Percentiles rank a stretch among this genome's conserved stretches.
Evolutionary conservation across 1,140 invertebrate species (phyloP).

Genomic region (Pristionchus pacificus): DNA sequence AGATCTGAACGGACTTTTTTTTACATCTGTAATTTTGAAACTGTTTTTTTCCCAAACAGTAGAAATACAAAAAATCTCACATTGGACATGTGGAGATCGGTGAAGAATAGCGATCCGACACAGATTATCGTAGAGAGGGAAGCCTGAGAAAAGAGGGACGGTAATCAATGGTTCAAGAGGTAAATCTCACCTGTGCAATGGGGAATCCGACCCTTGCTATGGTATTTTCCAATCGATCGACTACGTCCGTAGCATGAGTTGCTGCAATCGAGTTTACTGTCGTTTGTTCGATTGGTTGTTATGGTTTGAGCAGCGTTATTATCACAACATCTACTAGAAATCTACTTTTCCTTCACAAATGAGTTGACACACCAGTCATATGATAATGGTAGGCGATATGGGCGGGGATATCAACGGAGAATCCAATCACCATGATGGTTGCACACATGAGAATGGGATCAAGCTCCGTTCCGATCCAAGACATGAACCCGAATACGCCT

Average conservation of each 20-base stretch:
- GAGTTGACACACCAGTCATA: conserved; percentile 49
- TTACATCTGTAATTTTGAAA: too few species aligned
- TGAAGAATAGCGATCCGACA: conserved; percentile 77
- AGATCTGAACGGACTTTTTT: conserved; percentile 73
- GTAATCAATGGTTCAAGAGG: not conserved
- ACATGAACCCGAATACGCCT: conserved; percentile 59
- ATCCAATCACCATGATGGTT: conserved; percentile 60
- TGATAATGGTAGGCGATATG: conserved; percentile 62
- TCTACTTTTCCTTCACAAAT: not conserved
- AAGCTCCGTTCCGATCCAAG: conserved; percentile 57
- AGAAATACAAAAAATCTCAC: too few species aligned
- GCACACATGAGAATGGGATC: conserved; percentile 61
- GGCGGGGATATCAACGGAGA: conserved; percentile 60
- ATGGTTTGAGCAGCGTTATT: too few species aligned
- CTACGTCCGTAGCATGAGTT: not conserved
- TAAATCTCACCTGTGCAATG: conserved; percentile 67
- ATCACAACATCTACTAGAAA: conserved; percentile 56
- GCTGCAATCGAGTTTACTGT: too few species aligned
- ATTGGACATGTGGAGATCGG: conserved; percentile 84
- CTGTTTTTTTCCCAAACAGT: too few species aligned
- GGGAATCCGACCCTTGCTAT: conserved; percentile 79
- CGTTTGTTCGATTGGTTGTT: too few species aligned
- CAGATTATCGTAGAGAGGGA: conserved; percentile 85
- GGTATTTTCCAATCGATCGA: conserved; percentile 22
- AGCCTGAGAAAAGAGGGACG: conserved; percentile 64